Conservation (phyloP, 1,140 invertebrate species). For the Leptinotarsa defecta region DNA sequence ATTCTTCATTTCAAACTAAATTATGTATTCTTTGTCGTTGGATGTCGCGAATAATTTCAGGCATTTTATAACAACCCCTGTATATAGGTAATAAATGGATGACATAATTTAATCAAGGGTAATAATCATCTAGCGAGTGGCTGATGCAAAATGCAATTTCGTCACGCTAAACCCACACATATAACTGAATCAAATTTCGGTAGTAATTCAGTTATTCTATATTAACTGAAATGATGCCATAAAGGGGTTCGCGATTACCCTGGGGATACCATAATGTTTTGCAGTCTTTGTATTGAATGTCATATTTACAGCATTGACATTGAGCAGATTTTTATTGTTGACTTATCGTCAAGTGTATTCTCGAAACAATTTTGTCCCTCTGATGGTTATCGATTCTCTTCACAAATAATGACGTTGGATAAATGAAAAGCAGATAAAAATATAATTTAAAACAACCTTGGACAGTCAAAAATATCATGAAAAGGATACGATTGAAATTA, state of each 20-base stretch:
- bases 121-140: conserved; percentile 25
- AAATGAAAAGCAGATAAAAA: too few relatives aligned
- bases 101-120: conserved; percentile 25
- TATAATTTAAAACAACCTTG: too few relatives aligned
- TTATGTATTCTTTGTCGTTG: too few relatives aligned
- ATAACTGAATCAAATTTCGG: conserved; percentile 41
- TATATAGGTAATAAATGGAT: conserved; percentile 19
- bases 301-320: conserved; percentile 11
- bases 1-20: too few relatives aligned
- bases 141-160: conserved; percentile 39
- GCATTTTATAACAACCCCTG: not conserved
- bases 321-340: conserved; percentile 18
- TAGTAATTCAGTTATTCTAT: conserved; percentile 42
- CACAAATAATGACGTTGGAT: too few relatives aligned
- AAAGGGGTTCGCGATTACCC: conserved; percentile 38
- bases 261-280: conserved; percentile 30
- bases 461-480: too few relatives aligned
- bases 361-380: too few relatives aligned
- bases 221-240: conserved; percentile 39
- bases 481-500: too few relatives aligned
- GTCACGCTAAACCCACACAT: conserved; percentile 37
- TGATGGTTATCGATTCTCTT: too few relatives aligned
- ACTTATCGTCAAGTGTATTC: not conserved
- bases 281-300: conserved; percentile 3
- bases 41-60: not conserved